phyloP scores from a whole-genome alignment of 1,140 invertebrate genomes.

The Asobara japonica region DNA sequence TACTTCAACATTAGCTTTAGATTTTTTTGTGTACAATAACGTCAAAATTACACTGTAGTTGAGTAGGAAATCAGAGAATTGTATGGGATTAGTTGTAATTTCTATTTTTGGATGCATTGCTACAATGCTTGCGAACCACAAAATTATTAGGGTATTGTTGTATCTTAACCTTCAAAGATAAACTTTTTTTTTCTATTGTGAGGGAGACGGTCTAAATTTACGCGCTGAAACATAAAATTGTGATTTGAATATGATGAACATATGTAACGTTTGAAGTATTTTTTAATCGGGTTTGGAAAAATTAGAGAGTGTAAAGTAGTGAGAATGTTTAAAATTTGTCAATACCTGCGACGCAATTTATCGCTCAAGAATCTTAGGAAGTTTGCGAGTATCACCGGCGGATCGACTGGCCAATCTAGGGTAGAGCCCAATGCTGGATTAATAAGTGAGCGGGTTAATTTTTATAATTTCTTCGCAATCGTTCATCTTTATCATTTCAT shows the following conservation, averaged over 20 bases:
- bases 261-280: neutral
- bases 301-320: neutral
- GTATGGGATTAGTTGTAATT: no score
- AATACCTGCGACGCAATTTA: conserved; percentile 30
- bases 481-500: neutral
- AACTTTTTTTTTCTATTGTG: neutral
- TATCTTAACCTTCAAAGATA: no score
- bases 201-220: neutral
- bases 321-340: conserved; percentile 33
- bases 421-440: conserved; percentile 53
- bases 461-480: neutral
- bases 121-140: no score
- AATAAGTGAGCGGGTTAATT: conserved; percentile 49
- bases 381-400: conserved; percentile 10
- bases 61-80: neutral
- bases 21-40: neutral
- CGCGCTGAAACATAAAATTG: neutral
- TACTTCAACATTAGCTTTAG: neutral
- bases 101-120: no score
- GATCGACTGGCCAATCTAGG: conserved; percentile 19
- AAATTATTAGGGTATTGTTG: no score
- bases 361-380: conserved; percentile 10
- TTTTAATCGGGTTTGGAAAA: neutral
- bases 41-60: neutral
- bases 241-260: neutral